Percentiles rank a stretch among this genome's conserved stretches.
Evolutionary conservation across 2,888 invertebrate species (phyloP).

Genomic region (Acronicta alni): DNA sequence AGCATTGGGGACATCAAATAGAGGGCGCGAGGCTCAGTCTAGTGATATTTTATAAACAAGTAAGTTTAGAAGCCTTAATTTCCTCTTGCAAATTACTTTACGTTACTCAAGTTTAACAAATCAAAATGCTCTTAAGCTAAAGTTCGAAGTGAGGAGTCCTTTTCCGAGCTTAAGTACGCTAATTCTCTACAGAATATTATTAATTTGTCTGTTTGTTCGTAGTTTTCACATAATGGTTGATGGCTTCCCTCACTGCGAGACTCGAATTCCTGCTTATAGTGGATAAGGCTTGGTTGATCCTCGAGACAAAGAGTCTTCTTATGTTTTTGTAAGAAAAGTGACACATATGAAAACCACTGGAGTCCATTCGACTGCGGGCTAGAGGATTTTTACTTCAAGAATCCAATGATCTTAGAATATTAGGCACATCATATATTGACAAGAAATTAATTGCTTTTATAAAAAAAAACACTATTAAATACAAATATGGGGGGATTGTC

Average conservation of each 20-base stretch:
- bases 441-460: too few species aligned
- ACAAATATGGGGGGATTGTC: too few species aligned
- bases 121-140: constrained; percentile 33
- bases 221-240: constrained; percentile 34
- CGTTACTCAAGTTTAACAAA: constrained; percentile 30
- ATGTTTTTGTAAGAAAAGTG: too few species aligned
- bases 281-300: constrained; percentile 38
- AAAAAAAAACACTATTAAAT: too few species aligned
- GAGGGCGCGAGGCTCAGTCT: not conserved
- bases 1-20: too few species aligned
- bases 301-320: constrained; percentile 34
- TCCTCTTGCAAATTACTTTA: constrained; percentile 39
- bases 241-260: constrained; percentile 26
- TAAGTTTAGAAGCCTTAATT: constrained; percentile 34
- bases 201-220: constrained; percentile 23
- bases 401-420: too few species aligned
- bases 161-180: constrained; percentile 1
- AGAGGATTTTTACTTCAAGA: too few species aligned
- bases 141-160: not conserved
- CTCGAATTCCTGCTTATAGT: constrained; percentile 11
- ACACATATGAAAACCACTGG: too few species aligned
- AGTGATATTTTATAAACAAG: constrained; percentile 33
- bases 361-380: too few species aligned
- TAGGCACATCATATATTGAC: too few species aligned
- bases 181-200: constrained; percentile 28